phyloP scores from a whole-genome alignment of 2,888 invertebrate species.

The Anarsia innoxiella region DNA sequence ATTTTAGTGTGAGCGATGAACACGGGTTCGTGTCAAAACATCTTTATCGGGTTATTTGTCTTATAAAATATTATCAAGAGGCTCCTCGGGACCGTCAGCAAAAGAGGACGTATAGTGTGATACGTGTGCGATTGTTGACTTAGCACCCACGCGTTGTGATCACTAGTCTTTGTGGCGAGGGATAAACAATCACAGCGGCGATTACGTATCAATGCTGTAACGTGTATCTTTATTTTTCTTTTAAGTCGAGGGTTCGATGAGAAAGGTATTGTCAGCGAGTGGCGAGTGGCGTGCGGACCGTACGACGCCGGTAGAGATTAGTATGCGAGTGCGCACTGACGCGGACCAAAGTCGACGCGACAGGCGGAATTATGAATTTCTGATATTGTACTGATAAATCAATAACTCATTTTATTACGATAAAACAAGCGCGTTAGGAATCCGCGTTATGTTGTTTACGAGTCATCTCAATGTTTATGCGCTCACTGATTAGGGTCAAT shows the following conservation, averaged over 20 bases:
- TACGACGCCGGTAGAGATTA: conserved; percentile 37
- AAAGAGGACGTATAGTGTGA: conserved; percentile 67
- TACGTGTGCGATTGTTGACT: conserved; percentile 68
- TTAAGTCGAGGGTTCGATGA: conserved; percentile 53
- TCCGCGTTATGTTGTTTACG: no score
- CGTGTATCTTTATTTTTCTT: conserved; percentile 68
- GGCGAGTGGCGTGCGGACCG: conserved; percentile 24
- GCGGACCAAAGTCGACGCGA: conserved; percentile 59
- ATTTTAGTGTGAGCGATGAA: conserved; percentile 75
- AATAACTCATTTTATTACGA: conserved; percentile 54
- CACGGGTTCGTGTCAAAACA: conserved; percentile 75
- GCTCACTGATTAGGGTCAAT: no score
- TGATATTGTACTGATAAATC: conserved; percentile 63
- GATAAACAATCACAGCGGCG: conserved; percentile 71
- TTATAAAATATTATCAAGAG: conserved; percentile 75
- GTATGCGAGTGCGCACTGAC: conserved; percentile 50
- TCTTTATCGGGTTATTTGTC: conserved; percentile 76
- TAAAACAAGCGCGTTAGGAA: conserved; percentile 30
- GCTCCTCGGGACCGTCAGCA: conserved; percentile 72
- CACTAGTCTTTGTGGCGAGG: conserved; percentile 60
- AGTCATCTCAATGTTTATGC: no score
- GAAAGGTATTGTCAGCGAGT: conserved; percentile 50
- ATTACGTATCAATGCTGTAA: conserved; percentile 66
- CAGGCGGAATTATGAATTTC: conserved; percentile 60
- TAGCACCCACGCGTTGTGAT: conserved; percentile 69